Percentiles rank a stretch among this genome's conserved stretches.
phyloP scores from a whole-genome alignment of 2,113 vertebrate genomes.

The Calidris pygmaea region DNA sequence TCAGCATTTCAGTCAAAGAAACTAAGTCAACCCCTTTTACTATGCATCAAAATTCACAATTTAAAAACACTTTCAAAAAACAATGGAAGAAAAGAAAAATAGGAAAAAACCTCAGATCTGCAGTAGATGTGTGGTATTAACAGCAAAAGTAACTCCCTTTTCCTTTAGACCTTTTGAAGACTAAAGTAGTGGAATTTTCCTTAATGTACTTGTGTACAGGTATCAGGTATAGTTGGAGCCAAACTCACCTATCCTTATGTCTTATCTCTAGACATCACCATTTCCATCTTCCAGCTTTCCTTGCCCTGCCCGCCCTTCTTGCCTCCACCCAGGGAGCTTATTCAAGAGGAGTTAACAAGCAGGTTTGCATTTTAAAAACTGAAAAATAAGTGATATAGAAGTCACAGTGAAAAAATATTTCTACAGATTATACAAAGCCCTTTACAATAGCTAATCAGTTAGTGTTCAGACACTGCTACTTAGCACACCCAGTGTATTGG shows the following conservation, averaged over 20 bases:
- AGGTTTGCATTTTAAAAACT: background rate
- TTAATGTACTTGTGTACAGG: background rate
- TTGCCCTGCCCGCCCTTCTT: background rate
- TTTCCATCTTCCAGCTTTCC: background rate
- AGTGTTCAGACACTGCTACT: slow-evolving; percentile 24
- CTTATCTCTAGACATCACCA: background rate
- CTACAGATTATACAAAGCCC: slow-evolving; percentile 25
- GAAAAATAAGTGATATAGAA: slow-evolving; percentile 6
- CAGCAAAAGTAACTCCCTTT: background rate
- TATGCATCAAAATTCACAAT: background rate
- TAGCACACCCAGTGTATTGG: background rate
- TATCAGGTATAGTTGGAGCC: rapidly evolving
- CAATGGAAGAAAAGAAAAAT: background rate
- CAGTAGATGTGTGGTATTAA: background rate
- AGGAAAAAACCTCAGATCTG: background rate
- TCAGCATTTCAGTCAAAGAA: background rate
- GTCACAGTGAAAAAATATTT: background rate
- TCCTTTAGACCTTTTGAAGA: background rate
- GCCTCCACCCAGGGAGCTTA: background rate
- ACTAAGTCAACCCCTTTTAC: background rate
- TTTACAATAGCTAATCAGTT: slow-evolving; percentile 52
- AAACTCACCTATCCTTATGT: background rate
- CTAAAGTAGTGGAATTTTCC: background rate
- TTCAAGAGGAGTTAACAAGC: background rate
- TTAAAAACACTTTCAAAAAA: background rate